These are phyloP conservation scores for Cerastoderma edule DNA, from an alignment of 2,888 invertebrate species.

Conservation along the genomic window DNA sequence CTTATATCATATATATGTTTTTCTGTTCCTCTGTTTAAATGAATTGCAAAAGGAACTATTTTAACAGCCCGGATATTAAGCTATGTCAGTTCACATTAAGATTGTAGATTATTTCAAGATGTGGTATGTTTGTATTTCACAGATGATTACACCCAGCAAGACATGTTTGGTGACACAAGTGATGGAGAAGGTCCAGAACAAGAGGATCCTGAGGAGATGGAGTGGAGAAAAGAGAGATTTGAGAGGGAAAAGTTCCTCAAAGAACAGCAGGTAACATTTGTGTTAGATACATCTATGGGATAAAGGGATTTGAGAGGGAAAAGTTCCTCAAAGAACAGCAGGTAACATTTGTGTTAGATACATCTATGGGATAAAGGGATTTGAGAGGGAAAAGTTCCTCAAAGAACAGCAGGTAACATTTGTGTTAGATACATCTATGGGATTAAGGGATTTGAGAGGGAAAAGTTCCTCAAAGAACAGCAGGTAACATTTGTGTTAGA, in stretches of 20 bases:
- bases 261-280: slow-evolving; percentile 83
- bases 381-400: slow-evolving; percentile 9
- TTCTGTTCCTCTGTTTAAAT: too few species aligned
- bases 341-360: slow-evolving; percentile 73
- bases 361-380: not conserved
- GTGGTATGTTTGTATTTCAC: slow-evolving; percentile 6
- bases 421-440: slow-evolving; percentile 83
- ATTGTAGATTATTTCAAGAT: too few species aligned
- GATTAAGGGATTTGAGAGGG: slow-evolving; percentile 91
- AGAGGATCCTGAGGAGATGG: slow-evolving; percentile 90
- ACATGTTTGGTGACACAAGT: slow-evolving; percentile 84
- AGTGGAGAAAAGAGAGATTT: slow-evolving; percentile 91
- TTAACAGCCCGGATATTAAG: too few species aligned
- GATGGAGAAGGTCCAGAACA: slow-evolving; percentile 83
- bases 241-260: slow-evolving; percentile 92
- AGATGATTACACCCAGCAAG: slow-evolving; percentile 83
- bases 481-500: slow-evolving; percentile 79
- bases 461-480: slow-evolving; percentile 89
- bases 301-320: slow-evolving; percentile 91
- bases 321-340: slow-evolving; percentile 88
- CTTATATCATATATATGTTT: too few species aligned
- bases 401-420: too few species aligned
- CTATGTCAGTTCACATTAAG: too few species aligned
- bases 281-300: slow-evolving; percentile 84
- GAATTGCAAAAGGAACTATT: too few species aligned